phyloP scores from a whole-genome alignment of 2,113 vertebrate genomes.

The Protobothrops mucrosquamatus region DNA sequence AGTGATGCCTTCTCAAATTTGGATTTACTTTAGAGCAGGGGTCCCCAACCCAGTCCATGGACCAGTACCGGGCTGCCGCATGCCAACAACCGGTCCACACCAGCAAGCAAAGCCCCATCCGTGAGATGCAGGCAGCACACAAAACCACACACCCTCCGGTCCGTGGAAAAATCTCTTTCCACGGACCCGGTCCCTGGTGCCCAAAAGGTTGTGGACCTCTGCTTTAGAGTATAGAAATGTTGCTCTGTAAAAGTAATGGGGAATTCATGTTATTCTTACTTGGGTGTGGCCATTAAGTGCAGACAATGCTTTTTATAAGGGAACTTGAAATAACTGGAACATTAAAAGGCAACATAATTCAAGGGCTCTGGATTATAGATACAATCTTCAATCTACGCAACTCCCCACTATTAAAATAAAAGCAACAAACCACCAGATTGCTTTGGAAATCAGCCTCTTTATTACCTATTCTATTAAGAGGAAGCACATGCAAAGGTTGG shows the following conservation, averaged over 20 bases:
- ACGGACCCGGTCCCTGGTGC: too few relatives aligned
- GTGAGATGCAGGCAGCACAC: too few relatives aligned
- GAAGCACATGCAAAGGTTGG: fast-evolving
- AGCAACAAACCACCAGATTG: neutral
- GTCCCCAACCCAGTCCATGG: too few relatives aligned
- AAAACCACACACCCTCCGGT: too few relatives aligned
- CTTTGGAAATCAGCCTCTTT: neutral
- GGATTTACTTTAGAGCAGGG: neutral
- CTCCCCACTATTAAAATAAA: neutral
- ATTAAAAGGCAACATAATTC: neutral
- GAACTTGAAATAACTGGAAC: neutral
- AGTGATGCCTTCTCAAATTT: neutral
- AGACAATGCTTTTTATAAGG: neutral
- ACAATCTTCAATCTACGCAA: neutral
- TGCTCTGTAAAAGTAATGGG: neutral
- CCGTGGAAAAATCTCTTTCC: too few relatives aligned
- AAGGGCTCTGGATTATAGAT: neutral
- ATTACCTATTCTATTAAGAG: slow-evolving; percentile 1
- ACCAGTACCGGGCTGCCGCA: too few relatives aligned
- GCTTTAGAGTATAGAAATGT: neutral
- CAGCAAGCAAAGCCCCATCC: too few relatives aligned
- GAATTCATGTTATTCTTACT: neutral
- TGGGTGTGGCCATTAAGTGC: neutral
- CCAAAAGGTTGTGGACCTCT: neutral
- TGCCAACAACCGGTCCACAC: too few relatives aligned